phyloP scores from a whole-genome alignment of 2,113 vertebrate species.

The Trichomycterus rosablanca region DNA sequence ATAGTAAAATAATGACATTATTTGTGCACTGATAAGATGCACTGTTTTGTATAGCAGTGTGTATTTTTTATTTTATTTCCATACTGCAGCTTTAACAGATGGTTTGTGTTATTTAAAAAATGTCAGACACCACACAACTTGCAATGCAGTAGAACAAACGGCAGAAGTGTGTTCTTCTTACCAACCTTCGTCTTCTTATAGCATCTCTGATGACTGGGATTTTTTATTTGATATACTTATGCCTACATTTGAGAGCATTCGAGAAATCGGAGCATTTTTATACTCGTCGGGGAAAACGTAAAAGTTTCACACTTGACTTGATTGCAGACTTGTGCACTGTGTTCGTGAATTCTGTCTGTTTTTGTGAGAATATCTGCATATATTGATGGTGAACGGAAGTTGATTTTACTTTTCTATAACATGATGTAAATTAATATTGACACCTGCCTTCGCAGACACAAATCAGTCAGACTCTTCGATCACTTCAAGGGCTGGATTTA shows the following conservation, averaged over 20 bases:
- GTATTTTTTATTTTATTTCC: constrained; percentile 6
- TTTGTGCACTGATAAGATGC: no score
- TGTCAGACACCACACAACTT: constrained; percentile 40
- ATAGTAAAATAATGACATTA: no score
- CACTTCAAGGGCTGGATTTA: no score
- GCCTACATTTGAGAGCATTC: constrained; percentile 17
- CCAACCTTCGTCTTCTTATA: constrained; percentile 1
- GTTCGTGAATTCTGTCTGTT: constrained; percentile 86
- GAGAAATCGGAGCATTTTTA: constrained; percentile 49
- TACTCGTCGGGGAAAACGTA: constrained; percentile 53
- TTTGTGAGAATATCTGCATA: constrained; percentile 88
- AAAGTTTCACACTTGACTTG: constrained; percentile 75
- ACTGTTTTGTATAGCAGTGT: constrained; percentile 39
- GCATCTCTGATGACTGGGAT: constrained; percentile 16
- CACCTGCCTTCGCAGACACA: no score
- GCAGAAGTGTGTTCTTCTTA: neutral
- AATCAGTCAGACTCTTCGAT: no score
- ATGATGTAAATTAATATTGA: constrained; percentile 47
- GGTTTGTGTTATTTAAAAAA: no score
- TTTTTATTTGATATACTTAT: constrained; percentile 4
- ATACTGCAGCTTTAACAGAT: no score
- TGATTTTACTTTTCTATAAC: constrained; percentile 74
- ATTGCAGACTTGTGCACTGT: constrained; percentile 98
- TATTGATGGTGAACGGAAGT: constrained; percentile 89
- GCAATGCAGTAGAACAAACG: constrained; percentile 4